Conservation (phyloP, 2,797 vertebrate genomes). For the Mionectes olivaceus region DNA sequence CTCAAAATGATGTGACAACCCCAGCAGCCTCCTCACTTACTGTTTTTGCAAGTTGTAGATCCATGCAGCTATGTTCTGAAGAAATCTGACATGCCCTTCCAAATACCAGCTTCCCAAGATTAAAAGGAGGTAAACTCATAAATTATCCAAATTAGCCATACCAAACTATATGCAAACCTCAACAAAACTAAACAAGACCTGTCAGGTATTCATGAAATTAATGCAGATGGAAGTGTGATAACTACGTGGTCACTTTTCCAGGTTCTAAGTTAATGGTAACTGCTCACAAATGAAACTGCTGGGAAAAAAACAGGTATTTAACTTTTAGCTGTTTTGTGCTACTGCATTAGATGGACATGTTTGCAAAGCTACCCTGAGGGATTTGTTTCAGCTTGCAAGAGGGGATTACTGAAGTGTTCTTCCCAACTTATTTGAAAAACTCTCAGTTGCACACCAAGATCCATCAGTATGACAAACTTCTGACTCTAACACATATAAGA, state of each 20-base stretch:
- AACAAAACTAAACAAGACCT: neutral
- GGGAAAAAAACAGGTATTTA: neutral
- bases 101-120: neutral
- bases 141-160: neutral
- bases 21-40: neutral
- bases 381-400: conserved; percentile 1
- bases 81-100: neutral
- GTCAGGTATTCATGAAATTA: neutral
- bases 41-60: neutral
- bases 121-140: neutral
- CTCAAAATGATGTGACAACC: fast-evolving
- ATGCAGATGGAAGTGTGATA: neutral
- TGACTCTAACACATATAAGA: neutral
- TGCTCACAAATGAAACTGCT: neutral
- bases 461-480: conserved; percentile 38
- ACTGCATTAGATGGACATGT: neutral
- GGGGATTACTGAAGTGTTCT: neutral
- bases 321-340: neutral
- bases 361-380: neutral
- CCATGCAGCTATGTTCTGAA: fast-evolving
- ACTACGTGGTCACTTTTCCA: neutral
- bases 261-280: neutral
- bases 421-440: conserved; percentile 35
- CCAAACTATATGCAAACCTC: neutral
- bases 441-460: conserved; percentile 5